phyloP scores from a whole-genome alignment of 2,797 vertebrate species.

The Hyperoplus lanceolatus region DNA sequence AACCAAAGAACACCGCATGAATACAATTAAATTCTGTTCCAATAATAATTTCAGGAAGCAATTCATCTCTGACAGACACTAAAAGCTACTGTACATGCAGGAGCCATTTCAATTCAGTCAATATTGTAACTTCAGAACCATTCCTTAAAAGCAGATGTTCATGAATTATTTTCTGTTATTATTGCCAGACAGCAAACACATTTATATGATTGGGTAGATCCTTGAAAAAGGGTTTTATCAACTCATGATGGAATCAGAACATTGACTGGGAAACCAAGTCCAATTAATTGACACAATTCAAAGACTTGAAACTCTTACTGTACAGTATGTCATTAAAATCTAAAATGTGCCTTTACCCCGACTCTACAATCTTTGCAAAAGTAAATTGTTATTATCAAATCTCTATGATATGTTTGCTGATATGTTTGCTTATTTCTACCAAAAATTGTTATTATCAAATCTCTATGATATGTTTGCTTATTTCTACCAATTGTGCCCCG shows the following conservation, averaged over 20 bases:
- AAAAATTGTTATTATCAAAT: not conserved
- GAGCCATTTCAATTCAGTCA: not conserved
- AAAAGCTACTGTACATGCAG: not conserved
- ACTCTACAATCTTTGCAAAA: conserved; percentile 33
- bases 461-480: conserved; percentile 61
- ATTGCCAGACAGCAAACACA: conserved; percentile 20
- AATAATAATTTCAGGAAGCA: no score
- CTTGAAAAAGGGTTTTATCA: not conserved
- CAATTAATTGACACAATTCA: conserved; percentile 11
- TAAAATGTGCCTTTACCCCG: conserved; percentile 21
- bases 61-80: no score
- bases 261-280: conserved; percentile 11
- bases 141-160: not conserved
- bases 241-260: conserved; percentile 1
- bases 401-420: conserved; percentile 59
- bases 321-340: conserved; percentile 20
- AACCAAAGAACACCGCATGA: no score
- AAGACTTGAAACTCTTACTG: not conserved
- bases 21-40: no score
- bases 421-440: conserved; percentile 60
- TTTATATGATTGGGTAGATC: conserved; percentile 1
- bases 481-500: conserved; percentile 47
- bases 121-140: conserved; percentile 2
- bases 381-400: conserved; percentile 60
- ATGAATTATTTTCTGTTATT: conserved; percentile 2